Percentiles rank a stretch among this genome's conserved stretches.
These are phyloP conservation scores for Callimorpha dominula DNA, from an alignment of 2,888 invertebrate genomes.

Conservation along the genomic window DNA sequence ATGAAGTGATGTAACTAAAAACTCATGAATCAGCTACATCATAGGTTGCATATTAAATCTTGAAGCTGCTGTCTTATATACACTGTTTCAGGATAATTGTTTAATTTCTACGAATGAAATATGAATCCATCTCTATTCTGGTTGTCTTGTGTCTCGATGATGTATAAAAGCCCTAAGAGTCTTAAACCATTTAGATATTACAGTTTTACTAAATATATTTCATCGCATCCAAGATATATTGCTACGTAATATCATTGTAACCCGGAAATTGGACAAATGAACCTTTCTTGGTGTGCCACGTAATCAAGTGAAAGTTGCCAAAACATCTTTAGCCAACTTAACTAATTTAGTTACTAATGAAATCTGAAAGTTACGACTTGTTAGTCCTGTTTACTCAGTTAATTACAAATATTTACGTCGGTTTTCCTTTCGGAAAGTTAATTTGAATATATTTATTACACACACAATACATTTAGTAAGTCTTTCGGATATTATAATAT, in stretches of 20 bases:
- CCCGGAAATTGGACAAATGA: conserved; percentile 5
- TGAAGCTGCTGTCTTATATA: no score
- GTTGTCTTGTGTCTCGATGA: no score
- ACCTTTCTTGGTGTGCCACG: conserved; percentile 7
- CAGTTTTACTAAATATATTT: no score
- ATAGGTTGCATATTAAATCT: no score
- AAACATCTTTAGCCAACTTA: conserved; percentile 12
- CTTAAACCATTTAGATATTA: no score
- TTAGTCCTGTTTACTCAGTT: conserved; percentile 14
- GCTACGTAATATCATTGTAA: background rate
- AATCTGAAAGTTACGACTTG: conserved; percentile 22
- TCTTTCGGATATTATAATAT: background rate
- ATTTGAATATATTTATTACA: no score
- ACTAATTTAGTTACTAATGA: conserved; percentile 22
- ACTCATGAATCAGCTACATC: no score
- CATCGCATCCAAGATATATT: background rate
- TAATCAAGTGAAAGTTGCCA: conserved; percentile 17
- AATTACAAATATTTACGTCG: conserved; percentile 18
- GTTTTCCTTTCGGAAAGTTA: background rate
- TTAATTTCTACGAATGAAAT: no score
- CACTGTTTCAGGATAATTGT: no score
- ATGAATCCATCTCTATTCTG: no score
- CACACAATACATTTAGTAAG: background rate
- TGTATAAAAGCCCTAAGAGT: no score
- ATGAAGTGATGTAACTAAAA: no score